phyloP scores from a whole-genome alignment of 53 echinoderm and acorn worm species.

The Actinopyga echinites region DNA sequence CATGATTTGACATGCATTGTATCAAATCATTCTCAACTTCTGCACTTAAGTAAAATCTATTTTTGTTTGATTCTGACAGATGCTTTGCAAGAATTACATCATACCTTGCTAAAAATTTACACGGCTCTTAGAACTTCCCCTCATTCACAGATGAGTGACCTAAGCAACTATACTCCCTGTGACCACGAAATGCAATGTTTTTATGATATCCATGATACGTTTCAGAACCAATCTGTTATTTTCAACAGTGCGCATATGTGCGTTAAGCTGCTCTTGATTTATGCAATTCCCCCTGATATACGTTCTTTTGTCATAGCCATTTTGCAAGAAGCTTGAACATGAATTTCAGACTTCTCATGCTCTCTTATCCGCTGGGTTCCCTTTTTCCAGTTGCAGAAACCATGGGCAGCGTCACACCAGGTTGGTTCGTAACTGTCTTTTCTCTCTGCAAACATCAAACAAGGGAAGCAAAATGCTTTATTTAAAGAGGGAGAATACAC shows the following conservation, averaged over 20 bases:
- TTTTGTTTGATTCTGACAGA: neutral
- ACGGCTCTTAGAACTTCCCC: neutral
- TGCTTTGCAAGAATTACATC: neutral
- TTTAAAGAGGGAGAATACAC: neutral
- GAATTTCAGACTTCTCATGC: conserved; percentile 12
- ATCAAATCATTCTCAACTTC: conserved; percentile 10
- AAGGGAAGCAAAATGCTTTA: conserved; percentile 11
- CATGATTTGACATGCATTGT: neutral
- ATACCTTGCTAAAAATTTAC: conserved; percentile 3
- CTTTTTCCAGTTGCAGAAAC: conserved; percentile 8
- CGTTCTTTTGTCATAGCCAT: neutral
- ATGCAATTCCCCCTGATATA: conserved; percentile 3
- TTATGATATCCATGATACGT: neutral
- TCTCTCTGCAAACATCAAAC: conserved; percentile 24
- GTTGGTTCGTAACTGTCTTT: neutral
- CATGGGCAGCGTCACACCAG: neutral
- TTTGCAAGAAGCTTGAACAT: neutral
- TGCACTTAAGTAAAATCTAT: neutral
- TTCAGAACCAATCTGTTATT: too few species aligned
- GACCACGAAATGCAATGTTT: conserved; percentile 1
- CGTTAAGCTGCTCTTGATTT: conserved; percentile 15
- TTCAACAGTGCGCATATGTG: too few species aligned
- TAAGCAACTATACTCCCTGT: conserved; percentile 5
- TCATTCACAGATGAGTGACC: conserved; percentile 4
- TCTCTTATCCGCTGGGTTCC: neutral